Conservation (phyloP, 2,888 invertebrate species). For the Pherbina coryleti region DNA sequence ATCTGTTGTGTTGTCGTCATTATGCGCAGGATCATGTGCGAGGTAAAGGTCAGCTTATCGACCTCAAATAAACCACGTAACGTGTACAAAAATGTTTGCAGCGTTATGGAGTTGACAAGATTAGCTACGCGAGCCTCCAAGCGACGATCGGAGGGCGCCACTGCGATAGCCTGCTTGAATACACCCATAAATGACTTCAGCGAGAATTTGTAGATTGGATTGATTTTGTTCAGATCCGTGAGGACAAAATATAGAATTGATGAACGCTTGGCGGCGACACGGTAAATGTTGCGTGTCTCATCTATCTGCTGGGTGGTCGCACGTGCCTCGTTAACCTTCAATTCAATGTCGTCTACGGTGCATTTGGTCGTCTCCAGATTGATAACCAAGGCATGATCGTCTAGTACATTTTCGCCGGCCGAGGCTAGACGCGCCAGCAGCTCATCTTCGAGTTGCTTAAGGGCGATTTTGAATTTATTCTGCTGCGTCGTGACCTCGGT, state of each 20-base stretch:
- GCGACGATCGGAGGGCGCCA: slow-evolving; percentile 78
- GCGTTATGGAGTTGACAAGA: slow-evolving; percentile 89
- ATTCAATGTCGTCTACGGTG: slow-evolving; percentile 90
- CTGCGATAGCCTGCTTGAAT: slow-evolving; percentile 86
- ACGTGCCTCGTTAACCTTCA: slow-evolving; percentile 89
- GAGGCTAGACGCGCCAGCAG: slow-evolving; percentile 87
- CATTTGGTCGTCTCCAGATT: slow-evolving; percentile 94
- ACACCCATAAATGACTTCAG: slow-evolving; percentile 94
- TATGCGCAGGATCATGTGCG: slow-evolving; percentile 85
- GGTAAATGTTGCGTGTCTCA: slow-evolving; percentile 89
- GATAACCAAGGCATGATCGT: slow-evolving; percentile 89
- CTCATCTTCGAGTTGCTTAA: slow-evolving; percentile 92
- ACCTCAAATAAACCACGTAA: slow-evolving; percentile 91
- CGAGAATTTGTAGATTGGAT: slow-evolving; percentile 96
- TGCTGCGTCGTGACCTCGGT: slow-evolving; percentile 91
- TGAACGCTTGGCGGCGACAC: slow-evolving; percentile 86
- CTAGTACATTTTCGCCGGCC: slow-evolving; percentile 92
- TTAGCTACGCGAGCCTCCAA: slow-evolving; percentile 80
- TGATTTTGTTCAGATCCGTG: slow-evolving; percentile 91
- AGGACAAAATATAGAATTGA: slow-evolving; percentile 94
- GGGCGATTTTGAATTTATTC: slow-evolving; percentile 93
- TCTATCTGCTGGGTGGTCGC: slow-evolving; percentile 91
- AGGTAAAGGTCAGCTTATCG: slow-evolving; percentile 92
- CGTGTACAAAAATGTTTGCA: slow-evolving; percentile 89
- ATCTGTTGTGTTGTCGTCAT: slow-evolving; percentile 73